Evolutionary conservation across 2,888 invertebrate species (phyloP).

Genomic region (Caenorhabditis sp.): DNA sequence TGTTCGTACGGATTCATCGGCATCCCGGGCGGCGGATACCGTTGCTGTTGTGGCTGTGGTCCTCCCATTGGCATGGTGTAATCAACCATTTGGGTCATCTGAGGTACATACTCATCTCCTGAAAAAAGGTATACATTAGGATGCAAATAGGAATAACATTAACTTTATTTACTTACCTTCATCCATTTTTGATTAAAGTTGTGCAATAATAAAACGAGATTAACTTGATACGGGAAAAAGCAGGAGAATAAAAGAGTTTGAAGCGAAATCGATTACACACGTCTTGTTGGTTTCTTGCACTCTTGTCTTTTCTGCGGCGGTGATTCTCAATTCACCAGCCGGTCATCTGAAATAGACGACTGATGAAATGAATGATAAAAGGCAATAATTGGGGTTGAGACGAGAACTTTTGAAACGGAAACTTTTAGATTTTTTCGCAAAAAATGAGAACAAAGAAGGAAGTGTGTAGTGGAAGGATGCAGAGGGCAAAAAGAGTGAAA

Average conservation of each 20-base stretch:
- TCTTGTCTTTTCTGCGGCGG: conserved; percentile 14
- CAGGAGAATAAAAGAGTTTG: no score
- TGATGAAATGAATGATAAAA: background rate
- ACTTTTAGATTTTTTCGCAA: conserved; percentile 1
- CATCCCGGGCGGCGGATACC: conserved; percentile 34
- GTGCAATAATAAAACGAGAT: conserved; percentile 13
- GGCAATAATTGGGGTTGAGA: no score
- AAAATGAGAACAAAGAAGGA: conserved; percentile 28
- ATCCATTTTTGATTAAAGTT: conserved; percentile 45
- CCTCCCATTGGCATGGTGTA: conserved; percentile 61
- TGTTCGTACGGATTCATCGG: conserved; percentile 71
- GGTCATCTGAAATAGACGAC: conserved; percentile 44
- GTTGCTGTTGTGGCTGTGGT: conserved; percentile 50
- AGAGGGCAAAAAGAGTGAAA: conserved; percentile 11
- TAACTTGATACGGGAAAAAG: background rate
- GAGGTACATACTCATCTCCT: conserved; percentile 81
- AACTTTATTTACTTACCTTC: conserved; percentile 33
- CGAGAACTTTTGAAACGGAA: conserved; percentile 2
- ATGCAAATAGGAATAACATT: conserved; percentile 2
- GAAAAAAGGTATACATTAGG: conserved; percentile 14
- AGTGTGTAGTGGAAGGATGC: conserved; percentile 5
- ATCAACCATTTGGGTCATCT: conserved; percentile 78
- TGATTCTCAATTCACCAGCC: conserved; percentile 45
- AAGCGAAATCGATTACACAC: conserved; percentile 20
- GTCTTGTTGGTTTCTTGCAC: conserved; percentile 1